Base-by-base conservation (phyloP, 2,113 vertebrate species). In the Elephas maximus region DNA sequence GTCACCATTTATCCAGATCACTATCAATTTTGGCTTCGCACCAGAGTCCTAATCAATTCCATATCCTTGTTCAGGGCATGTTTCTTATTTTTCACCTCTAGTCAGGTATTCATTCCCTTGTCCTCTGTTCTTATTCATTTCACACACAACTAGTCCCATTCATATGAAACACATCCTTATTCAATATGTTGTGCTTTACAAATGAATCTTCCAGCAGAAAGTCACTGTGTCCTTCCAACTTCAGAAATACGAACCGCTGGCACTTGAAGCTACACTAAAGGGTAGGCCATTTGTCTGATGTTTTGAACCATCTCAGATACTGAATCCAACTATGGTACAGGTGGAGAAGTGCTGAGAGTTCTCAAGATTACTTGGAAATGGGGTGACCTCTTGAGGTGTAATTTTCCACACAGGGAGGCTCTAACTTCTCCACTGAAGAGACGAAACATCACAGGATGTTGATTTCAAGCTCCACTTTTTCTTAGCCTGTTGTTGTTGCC, bases 91-190 rank as follows among this genome's bases (percentile, higher is more conserved):
- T 88, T 77, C 74, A 24, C 60, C n/a, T 62, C 88, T 28, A 30
- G 41, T 69, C 86, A 53, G 60, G 88, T 53, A 60, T 69, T 65
- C 77, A 51, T 18, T 53, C 48, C 33, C 23, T 53, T 85, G 45
- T 83, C 44, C 73, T 93, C 37, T 83, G 77, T 74, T 73, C 73
- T 51, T 79, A 79, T 82, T 91, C 89, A 57, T 73, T 71, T 94
- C 94, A 96, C 95, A 97, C 94, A 60, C 76, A 97, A 41, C 86
- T 53, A n/a, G 63, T 91, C 78, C 79, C 92, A 57, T 92, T 78
- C 87, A 87, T 8, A 88, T 17, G 4, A 93, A 90, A 85, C 37
- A 77, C 44, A 65, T 87, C 78, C 85, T 88, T 24, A 82, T 15
- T 23, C 63, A 77, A 26, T 63, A 48, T 33, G n/a, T 30, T 78